Base-by-base conservation (phyloP, 2,113 vertebrate genomes). In the Podarcis raffonei region DNA sequence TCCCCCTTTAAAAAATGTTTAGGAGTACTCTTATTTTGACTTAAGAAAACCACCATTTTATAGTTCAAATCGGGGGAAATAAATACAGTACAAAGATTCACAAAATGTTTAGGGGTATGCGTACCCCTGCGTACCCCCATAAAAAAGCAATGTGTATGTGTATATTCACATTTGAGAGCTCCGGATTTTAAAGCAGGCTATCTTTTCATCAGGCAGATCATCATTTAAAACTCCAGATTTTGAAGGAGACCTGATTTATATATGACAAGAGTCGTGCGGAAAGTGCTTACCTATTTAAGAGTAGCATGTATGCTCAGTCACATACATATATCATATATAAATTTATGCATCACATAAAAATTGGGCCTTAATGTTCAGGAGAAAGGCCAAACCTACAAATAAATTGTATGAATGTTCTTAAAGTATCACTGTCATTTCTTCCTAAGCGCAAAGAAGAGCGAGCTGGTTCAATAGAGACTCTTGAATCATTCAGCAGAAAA, bases 401-500 rank as follows among this genome's bases (percentile, higher is more conserved):
- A 0, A 2, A 69, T 69, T 18, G 20, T 57, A 30, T 30, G 11
- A 59, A 74, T 57, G 42, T 74, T 74, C 71, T 74, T 59, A 74
- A 84, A 84, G 23, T 74, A 84, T 84, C 77, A 12, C n/a, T 72
- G 39, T 57, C 65, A 68, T 80, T 7, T 30, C 30, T 57, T 22
- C 20, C 35, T 22, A 20, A n/a, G 62, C 62, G 13, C 13, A 32
- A 71, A 57, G 48, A 81, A 72, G 68, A 27, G 66, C 6, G 22
- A 32, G 39, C 37, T 30, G 16, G n/a, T 86, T 86, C 74, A 86
- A 65, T 9, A 77, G 84, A 2, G 2, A 42, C 59, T 59, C 32
- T 85, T 48, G 85, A 80, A 87, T 71, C 30, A 57, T 71, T 87
- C 76, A 87, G 65, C 32, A 80, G 85, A 35, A 80, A 80, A 69